Evolutionary conservation across 2,797 vertebrate species (phyloP).

Genomic region (Typhlichthys subterraneus): DNA sequence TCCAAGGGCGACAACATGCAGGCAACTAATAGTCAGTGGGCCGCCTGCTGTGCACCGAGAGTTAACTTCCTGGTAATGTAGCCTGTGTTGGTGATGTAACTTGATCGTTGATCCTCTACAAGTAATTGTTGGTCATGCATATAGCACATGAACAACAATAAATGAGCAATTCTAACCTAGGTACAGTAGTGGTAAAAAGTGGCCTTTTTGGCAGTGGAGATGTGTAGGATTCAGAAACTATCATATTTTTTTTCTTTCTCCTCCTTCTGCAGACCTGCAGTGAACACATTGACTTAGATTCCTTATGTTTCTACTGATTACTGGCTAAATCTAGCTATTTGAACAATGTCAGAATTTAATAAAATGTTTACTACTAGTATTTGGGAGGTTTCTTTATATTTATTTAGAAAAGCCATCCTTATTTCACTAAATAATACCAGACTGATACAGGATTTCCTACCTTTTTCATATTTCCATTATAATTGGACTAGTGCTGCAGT

Average conservation of each 20-base stretch:
- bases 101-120: constrained; percentile 19
- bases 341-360: background rate
- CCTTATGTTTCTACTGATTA: background rate
- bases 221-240: too few species aligned
- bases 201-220: too few species aligned
- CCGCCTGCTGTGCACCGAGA: background rate
- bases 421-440: too few species aligned
- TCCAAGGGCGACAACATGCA: constrained; percentile 2
- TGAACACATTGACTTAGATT: background rate
- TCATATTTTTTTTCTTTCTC: background rate
- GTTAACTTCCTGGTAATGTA: background rate
- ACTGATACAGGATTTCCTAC: background rate
- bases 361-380: too few species aligned
- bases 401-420: background rate
- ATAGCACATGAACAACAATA: constrained; percentile 39
- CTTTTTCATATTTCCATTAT: too few species aligned
- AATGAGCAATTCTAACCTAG: constrained; percentile 4
- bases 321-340: background rate
- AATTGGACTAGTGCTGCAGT: too few species aligned
- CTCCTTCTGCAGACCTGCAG: background rate
- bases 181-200: too few species aligned
- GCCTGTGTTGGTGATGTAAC: constrained; percentile 6
- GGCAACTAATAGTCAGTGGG: background rate
- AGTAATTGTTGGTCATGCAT: constrained; percentile 18
- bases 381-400: background rate